Base-by-base conservation (phyloP, 2,797 vertebrate genomes). In the Ciconia nigra region DNA sequence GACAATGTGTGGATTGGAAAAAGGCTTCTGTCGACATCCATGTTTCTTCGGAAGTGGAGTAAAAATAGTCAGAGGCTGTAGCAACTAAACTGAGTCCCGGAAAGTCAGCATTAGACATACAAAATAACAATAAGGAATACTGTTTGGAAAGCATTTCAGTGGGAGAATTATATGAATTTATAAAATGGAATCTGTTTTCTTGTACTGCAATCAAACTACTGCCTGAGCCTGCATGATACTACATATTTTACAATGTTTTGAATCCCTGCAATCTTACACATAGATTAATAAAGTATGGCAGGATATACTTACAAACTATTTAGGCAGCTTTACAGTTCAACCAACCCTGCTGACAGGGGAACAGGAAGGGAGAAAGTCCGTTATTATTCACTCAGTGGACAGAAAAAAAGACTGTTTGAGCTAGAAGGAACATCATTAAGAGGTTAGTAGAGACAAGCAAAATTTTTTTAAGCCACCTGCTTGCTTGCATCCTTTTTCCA, bases 1-100 rank as follows among this genome's bases (percentile, higher is more conserved):
- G 84, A 79, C 69, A 92, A 88, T 18, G 47, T 39, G 87, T 42
- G 39, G 69, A 93, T 58, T 96, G 91, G 87, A 91, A 93, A 93
- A 96, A 71, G 21, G 42, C 51, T 92, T 93, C 76, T 94, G 79
- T 90, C 0, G 0, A 91, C 54, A 91, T 80, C 47, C 67, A 73
- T 0, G 0, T 91, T 85, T 90, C 90, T 94, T 93, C 87, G 90
- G 81, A 87, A 83, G 85, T 29, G 29, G 87, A 95, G 89, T 59
- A 85, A 93, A 96, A 95, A 93, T 66, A 84, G 83, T 65, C 66
- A 78, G 35, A 90, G 59, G 67, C 47, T 1, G 10, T 24, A 90
- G 82, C 83, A 96, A 80, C 49, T 65, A 69, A 76, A 90, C 18
- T 33, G 39, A 49, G n/a, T 70, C 47, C 80, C 24, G 33, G 51